phyloP scores from a whole-genome alignment of 37 sponge, comb jelly and placozoan species.

The Theonella swinhoei region DNA sequence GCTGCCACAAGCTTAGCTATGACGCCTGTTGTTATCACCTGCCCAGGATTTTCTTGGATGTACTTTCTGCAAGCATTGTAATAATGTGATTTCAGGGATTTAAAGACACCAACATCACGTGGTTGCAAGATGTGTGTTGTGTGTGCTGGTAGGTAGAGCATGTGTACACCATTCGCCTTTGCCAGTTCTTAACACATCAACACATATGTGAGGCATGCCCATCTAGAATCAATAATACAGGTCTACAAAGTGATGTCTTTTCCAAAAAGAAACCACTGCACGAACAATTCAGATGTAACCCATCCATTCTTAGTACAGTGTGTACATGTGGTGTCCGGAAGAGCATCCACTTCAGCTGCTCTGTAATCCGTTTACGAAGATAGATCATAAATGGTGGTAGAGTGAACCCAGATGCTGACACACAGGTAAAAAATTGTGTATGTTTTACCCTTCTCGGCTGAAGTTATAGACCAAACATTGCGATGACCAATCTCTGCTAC shows the following conservation, averaged over 20 bases:
- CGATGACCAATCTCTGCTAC: constrained; percentile 43
- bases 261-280: constrained; percentile 57
- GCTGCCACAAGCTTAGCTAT: constrained; percentile 41
- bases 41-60: constrained; percentile 31
- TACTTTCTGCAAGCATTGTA: constrained; percentile 50
- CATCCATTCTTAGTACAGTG: constrained; percentile 58
- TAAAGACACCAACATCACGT: constrained; percentile 67
- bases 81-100: constrained; percentile 52
- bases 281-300: constrained; percentile 50
- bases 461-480: constrained; percentile 40
- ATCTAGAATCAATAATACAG: constrained; percentile 62
- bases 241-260: constrained; percentile 53
- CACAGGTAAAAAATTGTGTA: constrained; percentile 60
- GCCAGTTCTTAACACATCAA: constrained; percentile 68
- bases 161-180: constrained; percentile 40
- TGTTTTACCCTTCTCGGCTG: constrained; percentile 63
- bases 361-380: too few relatives aligned
- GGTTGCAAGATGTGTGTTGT: constrained; percentile 69
- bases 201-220: constrained; percentile 64
- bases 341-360: constrained; percentile 45
- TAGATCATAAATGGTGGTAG: constrained; percentile 61
- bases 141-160: constrained; percentile 66
- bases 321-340: constrained; percentile 53
- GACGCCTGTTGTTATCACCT: constrained; percentile 54
- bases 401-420: constrained; percentile 55